A percentile compares a stretch with the other conserved stretches of the same genome.
phyloP scores from a whole-genome alignment of 2,797 vertebrate genomes.

The Sebastes nivosus region DNA sequence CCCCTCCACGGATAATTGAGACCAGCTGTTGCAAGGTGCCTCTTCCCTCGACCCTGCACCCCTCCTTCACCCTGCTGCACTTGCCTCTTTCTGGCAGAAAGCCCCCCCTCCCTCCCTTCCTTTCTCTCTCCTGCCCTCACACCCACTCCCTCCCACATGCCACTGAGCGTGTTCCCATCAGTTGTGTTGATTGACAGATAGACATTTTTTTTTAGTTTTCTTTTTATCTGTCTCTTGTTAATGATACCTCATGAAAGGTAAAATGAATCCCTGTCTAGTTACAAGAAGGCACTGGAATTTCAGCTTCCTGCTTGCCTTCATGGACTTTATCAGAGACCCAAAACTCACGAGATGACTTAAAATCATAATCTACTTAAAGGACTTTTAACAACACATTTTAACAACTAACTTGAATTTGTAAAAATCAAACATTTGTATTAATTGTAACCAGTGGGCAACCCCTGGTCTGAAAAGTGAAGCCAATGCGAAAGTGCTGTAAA shows the following conservation, averaged over 20 bases:
- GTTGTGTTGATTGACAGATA: constrained; percentile 63
- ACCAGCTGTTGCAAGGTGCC: constrained; percentile 89
- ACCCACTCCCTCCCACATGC: constrained; percentile 8
- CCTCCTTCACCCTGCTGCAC: constrained; percentile 74
- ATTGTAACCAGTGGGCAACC: background rate
- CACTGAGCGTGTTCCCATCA: constrained; percentile 41
- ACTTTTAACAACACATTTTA: too few species aligned
- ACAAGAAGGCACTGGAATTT: background rate
- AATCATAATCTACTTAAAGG: background rate
- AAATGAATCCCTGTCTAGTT: background rate
- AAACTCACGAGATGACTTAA: background rate
- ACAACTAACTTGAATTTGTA: background rate
- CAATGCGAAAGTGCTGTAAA: too few species aligned
- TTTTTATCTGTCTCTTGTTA: background rate
- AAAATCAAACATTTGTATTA: background rate
- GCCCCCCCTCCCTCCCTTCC: constrained; percentile 10
- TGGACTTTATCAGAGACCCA: background rate
- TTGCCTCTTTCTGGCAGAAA: constrained; percentile 76
- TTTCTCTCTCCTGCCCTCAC: constrained; percentile 11
- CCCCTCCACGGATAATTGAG: constrained; percentile 83
- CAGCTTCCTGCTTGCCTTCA: background rate
- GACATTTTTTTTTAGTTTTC: constrained; percentile 28
- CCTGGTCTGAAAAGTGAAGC: too few species aligned
- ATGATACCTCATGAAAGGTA: background rate
- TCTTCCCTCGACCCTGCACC: constrained; percentile 73